These are phyloP conservation scores for Spheniscus humboldti DNA, from an alignment of 2,797 vertebrate genomes.

Conservation along the genomic window DNA sequence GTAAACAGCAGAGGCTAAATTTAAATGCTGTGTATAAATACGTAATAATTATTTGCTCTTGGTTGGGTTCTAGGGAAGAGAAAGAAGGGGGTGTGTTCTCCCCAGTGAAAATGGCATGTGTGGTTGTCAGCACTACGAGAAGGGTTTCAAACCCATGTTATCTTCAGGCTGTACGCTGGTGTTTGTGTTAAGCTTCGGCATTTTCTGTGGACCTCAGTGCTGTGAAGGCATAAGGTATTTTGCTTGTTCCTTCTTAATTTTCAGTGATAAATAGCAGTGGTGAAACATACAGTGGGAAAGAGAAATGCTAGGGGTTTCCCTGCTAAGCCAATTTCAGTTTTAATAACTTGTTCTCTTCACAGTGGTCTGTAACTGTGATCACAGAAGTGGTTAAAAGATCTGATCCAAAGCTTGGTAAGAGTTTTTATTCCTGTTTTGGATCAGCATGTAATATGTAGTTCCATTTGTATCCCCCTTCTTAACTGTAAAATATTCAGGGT, in stretches of 20 bases:
- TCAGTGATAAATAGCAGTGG: neutral
- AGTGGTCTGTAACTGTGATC: neutral
- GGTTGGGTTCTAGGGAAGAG: neutral
- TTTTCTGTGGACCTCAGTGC: neutral
- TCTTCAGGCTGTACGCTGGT: neutral
- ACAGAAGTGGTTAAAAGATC: neutral
- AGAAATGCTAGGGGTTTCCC: neutral
- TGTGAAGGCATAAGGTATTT: neutral
- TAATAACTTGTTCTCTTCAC: neutral
- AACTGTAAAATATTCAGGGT: neutral
- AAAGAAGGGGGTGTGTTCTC: neutral
- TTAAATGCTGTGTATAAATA: neutral
- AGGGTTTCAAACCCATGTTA: neutral
- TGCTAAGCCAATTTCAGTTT: neutral
- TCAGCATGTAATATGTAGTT: neutral
- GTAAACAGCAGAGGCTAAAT: neutral
- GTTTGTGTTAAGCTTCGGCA: neutral
- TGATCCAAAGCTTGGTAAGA: neutral
- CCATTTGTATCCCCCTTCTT: neutral
- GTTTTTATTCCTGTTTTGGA: neutral
- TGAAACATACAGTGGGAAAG: neutral
- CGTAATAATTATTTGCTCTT: neutral
- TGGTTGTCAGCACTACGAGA: neutral
- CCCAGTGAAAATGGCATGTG: neutral
- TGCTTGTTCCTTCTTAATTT: neutral